Evolutionary conservation across 2,797 vertebrate species (phyloP).

Genomic region (Artibeus jamaicensis): DNA sequence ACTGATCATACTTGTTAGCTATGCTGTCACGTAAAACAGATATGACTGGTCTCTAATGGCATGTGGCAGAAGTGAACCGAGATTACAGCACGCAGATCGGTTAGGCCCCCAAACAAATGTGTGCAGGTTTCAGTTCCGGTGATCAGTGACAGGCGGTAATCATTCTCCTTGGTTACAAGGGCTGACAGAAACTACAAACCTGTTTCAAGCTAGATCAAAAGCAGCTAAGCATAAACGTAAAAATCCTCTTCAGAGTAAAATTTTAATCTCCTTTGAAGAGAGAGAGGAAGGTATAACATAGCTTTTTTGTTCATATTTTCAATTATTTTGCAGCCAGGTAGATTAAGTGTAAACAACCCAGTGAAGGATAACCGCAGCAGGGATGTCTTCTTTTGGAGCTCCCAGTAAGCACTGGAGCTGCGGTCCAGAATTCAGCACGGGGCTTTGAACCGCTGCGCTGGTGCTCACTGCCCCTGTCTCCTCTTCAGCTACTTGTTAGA

Average conservation of each 20-base stretch:
- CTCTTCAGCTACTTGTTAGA: constrained; percentile 60
- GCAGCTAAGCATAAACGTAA: constrained; percentile 48
- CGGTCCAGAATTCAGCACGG: neutral
- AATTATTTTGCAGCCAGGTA: neutral
- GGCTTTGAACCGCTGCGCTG: neutral
- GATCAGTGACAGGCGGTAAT: constrained; percentile 42
- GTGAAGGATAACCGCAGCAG: neutral
- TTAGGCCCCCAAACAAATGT: neutral
- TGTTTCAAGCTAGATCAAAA: constrained; percentile 46
- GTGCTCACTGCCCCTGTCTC: neutral
- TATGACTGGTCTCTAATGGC: neutral
- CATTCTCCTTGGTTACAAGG: constrained; percentile 52
- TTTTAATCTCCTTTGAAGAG: neutral
- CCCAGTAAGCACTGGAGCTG: neutral
- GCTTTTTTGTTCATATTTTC: neutral
- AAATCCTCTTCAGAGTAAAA: constrained; percentile 32
- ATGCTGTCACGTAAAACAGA: neutral
- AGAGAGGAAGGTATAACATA: neutral
- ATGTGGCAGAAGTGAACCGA: constrained; percentile 4
- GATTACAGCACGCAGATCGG: neutral
- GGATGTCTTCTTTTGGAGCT: neutral
- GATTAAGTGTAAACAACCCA: neutral
- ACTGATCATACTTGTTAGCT: neutral
- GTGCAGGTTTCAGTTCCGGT: neutral
- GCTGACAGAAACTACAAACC: neutral